Evolutionary conservation across 2,888 invertebrate species (phyloP).

Genomic region (Dryobotodes eremita): DNA sequence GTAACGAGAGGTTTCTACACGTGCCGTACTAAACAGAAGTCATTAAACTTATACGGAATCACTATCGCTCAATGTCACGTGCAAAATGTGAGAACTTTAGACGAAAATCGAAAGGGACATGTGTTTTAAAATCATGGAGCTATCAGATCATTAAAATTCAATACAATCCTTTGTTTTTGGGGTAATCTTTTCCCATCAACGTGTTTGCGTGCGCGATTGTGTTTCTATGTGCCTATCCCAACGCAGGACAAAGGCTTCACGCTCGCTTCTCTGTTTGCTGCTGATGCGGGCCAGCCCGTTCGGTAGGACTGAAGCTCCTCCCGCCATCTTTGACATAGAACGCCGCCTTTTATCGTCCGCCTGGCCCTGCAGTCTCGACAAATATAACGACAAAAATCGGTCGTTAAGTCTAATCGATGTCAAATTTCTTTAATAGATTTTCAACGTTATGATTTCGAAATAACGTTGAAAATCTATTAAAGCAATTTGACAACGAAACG

Average conservation of each 20-base stretch:
- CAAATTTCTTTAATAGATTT: too few species aligned
- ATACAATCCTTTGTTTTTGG: constrained; percentile 1
- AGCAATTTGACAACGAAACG: too few species aligned
- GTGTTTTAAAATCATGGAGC: constrained; percentile 15
- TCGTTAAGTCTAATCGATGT: too few species aligned
- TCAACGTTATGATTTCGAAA: too few species aligned
- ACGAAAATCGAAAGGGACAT: constrained; percentile 33
- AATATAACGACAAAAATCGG: too few species aligned
- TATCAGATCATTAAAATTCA: not conserved
- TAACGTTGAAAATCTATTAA: too few species aligned
- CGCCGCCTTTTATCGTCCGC: not conserved
- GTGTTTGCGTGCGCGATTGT: not conserved
- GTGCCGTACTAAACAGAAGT: constrained; percentile 57
- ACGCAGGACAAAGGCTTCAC: not conserved
- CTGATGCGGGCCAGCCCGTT: not conserved
- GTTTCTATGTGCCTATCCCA: not conserved
- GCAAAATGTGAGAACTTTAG: constrained; percentile 30
- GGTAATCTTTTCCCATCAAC: not conserved
- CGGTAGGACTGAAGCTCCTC: not conserved
- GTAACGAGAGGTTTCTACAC: constrained; percentile 59
- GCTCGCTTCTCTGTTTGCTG: not conserved
- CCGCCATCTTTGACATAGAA: not conserved
- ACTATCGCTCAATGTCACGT: constrained; percentile 39
- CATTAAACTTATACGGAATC: constrained; percentile 58
- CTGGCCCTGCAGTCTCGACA: too few species aligned